phyloP scores from a whole-genome alignment of 2,888 invertebrate species.

The Congeria kusceri region DNA sequence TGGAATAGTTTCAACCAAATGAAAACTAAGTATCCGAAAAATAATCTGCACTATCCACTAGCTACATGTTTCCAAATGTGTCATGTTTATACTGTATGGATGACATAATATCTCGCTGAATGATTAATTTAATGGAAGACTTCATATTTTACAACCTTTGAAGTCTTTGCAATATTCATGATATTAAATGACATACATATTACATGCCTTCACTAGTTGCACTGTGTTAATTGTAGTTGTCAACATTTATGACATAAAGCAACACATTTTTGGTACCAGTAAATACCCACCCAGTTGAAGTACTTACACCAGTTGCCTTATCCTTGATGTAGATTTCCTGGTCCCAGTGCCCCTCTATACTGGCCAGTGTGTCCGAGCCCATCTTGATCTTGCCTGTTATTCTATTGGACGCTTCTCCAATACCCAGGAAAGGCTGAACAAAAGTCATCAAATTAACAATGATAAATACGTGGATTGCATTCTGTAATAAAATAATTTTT shows the following conservation, averaged over 20 bases:
- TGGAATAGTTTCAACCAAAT: conserved; percentile 19
- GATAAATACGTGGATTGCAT: not conserved
- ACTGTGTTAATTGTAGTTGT: not conserved
- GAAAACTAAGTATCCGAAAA: no score
- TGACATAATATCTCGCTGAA: no score
- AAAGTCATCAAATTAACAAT: no score
- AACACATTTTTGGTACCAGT: no score
- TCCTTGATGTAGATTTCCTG: conserved; percentile 94
- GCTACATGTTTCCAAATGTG: no score
- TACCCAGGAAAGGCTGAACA: conserved; percentile 94
- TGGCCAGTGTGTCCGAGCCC: conserved; percentile 94
- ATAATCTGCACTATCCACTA: not conserved
- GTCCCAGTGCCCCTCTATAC: conserved; percentile 96
- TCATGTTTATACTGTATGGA: no score
- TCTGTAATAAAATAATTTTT: not conserved
- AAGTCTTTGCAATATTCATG: no score
- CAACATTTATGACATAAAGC: no score
- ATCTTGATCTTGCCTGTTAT: conserved; percentile 93
- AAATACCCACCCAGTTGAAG: not conserved
- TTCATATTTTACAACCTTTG: no score
- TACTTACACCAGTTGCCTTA: conserved; percentile 90
- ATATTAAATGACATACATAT: no score
- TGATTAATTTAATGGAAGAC: no score
- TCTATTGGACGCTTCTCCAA: conserved; percentile 93
- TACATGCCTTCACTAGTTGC: no score